Evolutionary conservation across 2,888 invertebrate genomes (phyloP).

Genomic region (Nezara viridula): DNA sequence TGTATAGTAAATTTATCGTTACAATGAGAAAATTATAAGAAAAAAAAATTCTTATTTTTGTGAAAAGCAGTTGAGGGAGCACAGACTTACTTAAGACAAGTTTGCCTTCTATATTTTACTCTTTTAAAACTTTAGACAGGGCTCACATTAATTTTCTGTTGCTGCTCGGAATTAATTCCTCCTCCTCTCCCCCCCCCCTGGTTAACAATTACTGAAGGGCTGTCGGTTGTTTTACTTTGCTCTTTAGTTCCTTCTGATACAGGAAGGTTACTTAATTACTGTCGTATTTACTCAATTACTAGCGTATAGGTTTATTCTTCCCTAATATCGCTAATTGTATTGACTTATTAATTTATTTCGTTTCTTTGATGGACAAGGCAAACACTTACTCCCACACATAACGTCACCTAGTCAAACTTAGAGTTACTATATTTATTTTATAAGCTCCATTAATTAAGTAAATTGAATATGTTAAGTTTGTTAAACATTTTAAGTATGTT

Average conservation of each 20-base stretch:
- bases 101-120: conserved; percentile 27
- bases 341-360: not conserved
- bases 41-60: not conserved
- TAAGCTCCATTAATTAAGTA: too few relatives aligned
- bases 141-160: conserved; percentile 36
- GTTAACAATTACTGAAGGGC: not conserved
- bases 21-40: not conserved
- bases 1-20: not conserved
- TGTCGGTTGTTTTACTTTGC: not conserved
- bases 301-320: too few relatives aligned
- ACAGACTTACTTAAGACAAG: not conserved
- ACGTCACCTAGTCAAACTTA: not conserved
- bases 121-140: conserved; percentile 39
- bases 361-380: not conserved
- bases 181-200: too few relatives aligned
- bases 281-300: not conserved
- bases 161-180: not conserved
- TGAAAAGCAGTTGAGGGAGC: not conserved
- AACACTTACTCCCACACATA: not conserved
- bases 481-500: too few relatives aligned
- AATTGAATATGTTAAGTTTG: too few relatives aligned
- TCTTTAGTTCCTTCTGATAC: not conserved
- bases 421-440: too few relatives aligned
- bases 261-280: not conserved
- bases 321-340: not conserved